Evolutionary conservation across 1,140 invertebrate genomes (phyloP), one percentile per base, ranked within the genome.

Genomic region (Hetaerina americana): DNA sequence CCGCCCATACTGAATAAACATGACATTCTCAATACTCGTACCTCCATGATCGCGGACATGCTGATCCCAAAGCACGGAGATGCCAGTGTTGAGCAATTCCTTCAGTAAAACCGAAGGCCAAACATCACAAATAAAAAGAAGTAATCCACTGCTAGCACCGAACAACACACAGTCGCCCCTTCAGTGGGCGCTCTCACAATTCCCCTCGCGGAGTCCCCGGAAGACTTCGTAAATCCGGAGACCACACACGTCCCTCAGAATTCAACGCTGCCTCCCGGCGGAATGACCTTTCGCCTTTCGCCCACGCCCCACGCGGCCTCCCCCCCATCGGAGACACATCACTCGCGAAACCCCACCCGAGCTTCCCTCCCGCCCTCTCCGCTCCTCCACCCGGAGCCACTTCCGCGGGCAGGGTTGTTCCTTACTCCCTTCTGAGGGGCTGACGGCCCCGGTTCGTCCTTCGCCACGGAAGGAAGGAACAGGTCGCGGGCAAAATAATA

Each of bases 101-200:
- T 57, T 57, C 40, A 57, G 40, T n/a, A 10, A 10, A 5, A n/a
- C 40, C 10, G 40, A 57, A 57, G 40, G 40, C 40, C 40, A 1
- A 57, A 57, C 40, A 57, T 57, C 40, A 57, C 40, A 57, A n/a
- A 57, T 57, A 57, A 57, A 57, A 57, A n/a, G n/a, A n/a, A n/a
- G n/a, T n/a, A n/a, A n/a, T n/a, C n/a, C 40, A 57, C 40, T n/a
- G 22, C 40, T 1, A 5, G 22, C 40, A 57, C 40, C 40, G 40
- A 2, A 57, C 40, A 57, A 18, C 40, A 57, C 40, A 57, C 40
- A 10, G 15, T 57, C 2, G 40, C 40, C 40, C 40, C 40, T 57
- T 10, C 2, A 12, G 40, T 12, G 40, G 40, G 22, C 40, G 40
- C 2, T 57, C 31, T n/a, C n/a, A n/a, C n/a, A n/a, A n/a, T n/a